Percentiles rank a stretch among this genome's conserved stretches.
Evolutionary conservation across 2,888 invertebrate species (phyloP).

Genomic region (Rutpela maculata): DNA sequence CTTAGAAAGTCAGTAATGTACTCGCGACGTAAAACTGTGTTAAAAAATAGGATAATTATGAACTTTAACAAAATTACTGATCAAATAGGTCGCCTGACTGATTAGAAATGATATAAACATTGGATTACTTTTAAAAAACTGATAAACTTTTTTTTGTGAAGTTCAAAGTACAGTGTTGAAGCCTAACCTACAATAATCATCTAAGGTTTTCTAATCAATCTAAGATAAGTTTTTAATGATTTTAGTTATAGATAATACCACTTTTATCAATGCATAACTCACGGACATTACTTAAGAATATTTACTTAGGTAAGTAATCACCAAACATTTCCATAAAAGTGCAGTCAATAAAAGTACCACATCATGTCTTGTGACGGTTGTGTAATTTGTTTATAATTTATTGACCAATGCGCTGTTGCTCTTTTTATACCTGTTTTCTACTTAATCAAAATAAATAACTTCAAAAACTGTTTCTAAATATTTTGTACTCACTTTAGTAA

Average conservation of each 20-base stretch:
- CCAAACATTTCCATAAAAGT: conserved; percentile 1
- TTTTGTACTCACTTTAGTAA: no score
- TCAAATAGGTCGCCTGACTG: conserved; percentile 48
- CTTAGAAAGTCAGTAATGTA: not conserved
- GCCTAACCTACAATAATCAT: conserved; percentile 62
- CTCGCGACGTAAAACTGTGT: conserved; percentile 7
- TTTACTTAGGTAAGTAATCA: conserved; percentile 66
- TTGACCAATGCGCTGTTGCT: not conserved
- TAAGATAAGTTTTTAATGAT: conserved; percentile 51
- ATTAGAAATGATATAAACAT: conserved; percentile 52
- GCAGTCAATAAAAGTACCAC: not conserved
- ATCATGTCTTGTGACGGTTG: not conserved
- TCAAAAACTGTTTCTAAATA: no score
- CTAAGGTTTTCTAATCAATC: conserved; percentile 39
- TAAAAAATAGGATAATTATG: conserved; percentile 38
- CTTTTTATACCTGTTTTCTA: not conserved
- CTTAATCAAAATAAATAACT: not conserved
- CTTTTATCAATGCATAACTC: conserved; percentile 67
- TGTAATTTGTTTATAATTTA: not conserved
- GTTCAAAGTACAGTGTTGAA: conserved; percentile 62
- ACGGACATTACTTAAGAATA: conserved; percentile 67
- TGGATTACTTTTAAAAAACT: conserved; percentile 40
- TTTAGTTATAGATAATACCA: conserved; percentile 51
- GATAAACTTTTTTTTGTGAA: conserved; percentile 52
- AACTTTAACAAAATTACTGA: conserved; percentile 36